Base-by-base conservation (phyloP, 2,797 vertebrate species). In the Neostethus bicornis region DNA sequence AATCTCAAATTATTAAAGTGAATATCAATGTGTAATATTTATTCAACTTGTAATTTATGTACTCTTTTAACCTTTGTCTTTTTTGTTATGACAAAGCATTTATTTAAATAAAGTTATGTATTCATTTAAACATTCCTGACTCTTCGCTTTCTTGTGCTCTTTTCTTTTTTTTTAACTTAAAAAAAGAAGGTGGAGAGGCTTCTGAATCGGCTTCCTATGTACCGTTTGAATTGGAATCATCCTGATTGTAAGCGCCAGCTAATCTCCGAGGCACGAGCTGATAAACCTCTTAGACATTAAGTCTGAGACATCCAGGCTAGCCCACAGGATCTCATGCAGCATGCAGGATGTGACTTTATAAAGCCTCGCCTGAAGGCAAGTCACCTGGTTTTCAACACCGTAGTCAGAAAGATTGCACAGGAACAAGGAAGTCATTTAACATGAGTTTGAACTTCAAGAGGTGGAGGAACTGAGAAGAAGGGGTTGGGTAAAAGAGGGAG, bases 71-170 rank as follows among this genome's bases (percentile, higher is more conserved):
- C 94, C 95, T 98, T 98, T 96, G 94, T 97, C 94, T 93, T 94
- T 91, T 96, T 93, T 97, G 95, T 96, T 94, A 90, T 96, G 96
- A 95, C 95, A 96, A 98, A 97, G 95, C 96, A 97, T 96, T 99
- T 97, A 98, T 99, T 98, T 98, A 99, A 93, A 99, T 99, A 99
- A 99, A 99, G 94, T 95, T 96, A 94, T 96, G 95, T 96, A 94
- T 96, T 96, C 96, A 94, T 95, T 95, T 96, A 92, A 80, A 26
- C 48, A 48, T 16, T 63, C 52, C 66, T 54, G 46, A 62, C 25
- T 50, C 56, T 64, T 69, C 83, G 46, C 46, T 83, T 70, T 66
- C 51, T 38, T 23, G 7, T 0, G 5, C 6, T 17, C 7, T 32
- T 60, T 42, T n/a, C 32, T 14, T 14, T 32, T 3, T 10, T 28